phyloP scores from a whole-genome alignment of 2,113 vertebrate species.

The Turdus rufiventris region DNA sequence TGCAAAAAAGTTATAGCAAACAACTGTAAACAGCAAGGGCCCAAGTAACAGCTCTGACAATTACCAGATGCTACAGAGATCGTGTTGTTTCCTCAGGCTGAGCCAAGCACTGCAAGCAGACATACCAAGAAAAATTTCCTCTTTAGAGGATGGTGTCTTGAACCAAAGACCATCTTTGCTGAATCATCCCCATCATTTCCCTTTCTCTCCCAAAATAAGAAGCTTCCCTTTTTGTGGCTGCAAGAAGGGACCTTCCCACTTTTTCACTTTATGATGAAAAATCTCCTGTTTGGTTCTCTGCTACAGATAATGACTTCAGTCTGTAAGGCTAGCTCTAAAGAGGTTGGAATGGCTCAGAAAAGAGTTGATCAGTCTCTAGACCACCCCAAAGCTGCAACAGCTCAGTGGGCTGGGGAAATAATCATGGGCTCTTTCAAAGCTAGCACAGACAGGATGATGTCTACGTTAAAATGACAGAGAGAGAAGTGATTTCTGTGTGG shows the following conservation, averaged over 20 bases:
- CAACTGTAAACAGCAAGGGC: background rate
- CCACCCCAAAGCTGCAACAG: background rate
- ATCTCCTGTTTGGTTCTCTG: background rate
- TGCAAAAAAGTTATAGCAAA: background rate
- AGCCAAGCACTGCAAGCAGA: background rate
- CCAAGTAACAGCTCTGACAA: background rate
- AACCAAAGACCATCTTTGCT: background rate
- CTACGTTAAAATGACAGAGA: background rate
- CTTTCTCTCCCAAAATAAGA: background rate
- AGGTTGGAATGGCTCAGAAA: background rate
- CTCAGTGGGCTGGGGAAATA: constrained; percentile 8
- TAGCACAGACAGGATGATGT: background rate
- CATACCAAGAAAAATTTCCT: background rate
- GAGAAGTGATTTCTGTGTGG: background rate
- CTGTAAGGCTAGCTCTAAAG: background rate
- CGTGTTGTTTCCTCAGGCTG: background rate
- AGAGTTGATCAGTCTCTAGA: background rate
- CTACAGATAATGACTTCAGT: background rate
- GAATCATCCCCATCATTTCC: background rate
- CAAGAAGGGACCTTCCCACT: background rate
- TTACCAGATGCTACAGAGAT: background rate
- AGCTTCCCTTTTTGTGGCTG: background rate
- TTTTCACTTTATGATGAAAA: background rate
- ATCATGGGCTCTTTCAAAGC: background rate
- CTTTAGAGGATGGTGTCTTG: background rate